These are phyloP conservation scores for Rhagologus leucostigma DNA, from an alignment of 2,113 vertebrate species.

Conservation along the genomic window DNA sequence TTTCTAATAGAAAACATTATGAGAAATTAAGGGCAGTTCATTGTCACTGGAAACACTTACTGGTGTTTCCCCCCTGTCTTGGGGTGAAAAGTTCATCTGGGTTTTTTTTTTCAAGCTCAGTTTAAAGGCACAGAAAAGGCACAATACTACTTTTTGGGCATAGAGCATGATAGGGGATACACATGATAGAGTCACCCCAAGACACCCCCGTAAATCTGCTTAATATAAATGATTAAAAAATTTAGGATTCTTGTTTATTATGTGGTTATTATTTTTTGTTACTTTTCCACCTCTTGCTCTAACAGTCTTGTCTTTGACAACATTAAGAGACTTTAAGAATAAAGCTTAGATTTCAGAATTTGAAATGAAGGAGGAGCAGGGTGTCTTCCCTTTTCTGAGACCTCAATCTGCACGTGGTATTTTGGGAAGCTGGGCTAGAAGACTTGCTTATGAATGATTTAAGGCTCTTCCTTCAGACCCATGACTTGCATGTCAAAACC, in stretches of 20 bases:
- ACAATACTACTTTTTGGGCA: no score
- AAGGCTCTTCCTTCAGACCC: background rate
- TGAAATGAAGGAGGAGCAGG: background rate
- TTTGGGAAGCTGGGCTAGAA: background rate
- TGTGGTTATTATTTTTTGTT: background rate
- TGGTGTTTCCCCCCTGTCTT: rapidly evolving
- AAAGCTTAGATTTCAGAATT: background rate
- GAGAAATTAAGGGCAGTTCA: background rate
- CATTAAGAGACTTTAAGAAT: background rate
- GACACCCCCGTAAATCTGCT: rapidly evolving
- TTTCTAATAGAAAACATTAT: background rate
- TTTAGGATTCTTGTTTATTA: background rate
- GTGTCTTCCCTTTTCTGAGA: background rate
- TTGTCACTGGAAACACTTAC: background rate
- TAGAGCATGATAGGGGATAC: no score
- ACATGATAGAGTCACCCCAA: no score
- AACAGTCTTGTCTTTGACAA: background rate
- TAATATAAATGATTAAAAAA: background rate
- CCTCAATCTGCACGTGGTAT: rapidly evolving
- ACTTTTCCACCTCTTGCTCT: background rate
- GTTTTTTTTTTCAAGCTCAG: no score
- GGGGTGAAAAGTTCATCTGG: no score
- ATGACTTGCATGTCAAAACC: background rate
- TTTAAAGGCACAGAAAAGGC: no score
- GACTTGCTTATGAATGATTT: background rate